Evolutionary conservation across 2,888 invertebrate species (phyloP).

Genomic region (Rotaria sp.): DNA sequence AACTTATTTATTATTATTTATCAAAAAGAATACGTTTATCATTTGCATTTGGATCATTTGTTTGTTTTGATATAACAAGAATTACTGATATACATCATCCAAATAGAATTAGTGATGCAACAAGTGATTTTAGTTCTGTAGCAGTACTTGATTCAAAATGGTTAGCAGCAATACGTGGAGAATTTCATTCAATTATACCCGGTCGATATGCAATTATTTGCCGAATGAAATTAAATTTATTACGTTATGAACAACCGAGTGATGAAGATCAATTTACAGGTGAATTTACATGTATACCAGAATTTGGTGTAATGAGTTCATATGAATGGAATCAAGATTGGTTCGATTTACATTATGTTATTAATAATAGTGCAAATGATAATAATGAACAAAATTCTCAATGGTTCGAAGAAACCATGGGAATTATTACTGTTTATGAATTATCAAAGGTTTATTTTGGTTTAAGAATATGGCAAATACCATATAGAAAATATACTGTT

Average conservation of each 20-base stretch:
- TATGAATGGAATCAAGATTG: conserved; percentile 9
- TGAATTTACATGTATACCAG: conserved; percentile 25
- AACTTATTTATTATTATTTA: conserved; percentile 4
- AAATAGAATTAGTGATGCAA: background rate
- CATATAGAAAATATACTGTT: background rate
- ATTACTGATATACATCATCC: background rate
- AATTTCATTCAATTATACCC: background rate
- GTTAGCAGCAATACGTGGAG: background rate
- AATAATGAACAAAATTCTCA: background rate
- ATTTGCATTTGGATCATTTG: background rate
- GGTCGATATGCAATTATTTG: background rate
- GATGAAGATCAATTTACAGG: conserved; percentile 9
- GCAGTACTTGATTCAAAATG: background rate
- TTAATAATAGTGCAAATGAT: background rate
- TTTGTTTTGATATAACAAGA: background rate
- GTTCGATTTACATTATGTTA: conserved; percentile 17
- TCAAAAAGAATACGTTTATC: conserved; percentile 3
- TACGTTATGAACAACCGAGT: background rate
- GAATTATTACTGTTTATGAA: conserved; percentile 19
- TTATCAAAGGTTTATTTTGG: conserved; percentile 19
- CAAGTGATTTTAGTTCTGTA: background rate
- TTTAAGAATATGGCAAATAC: conserved; percentile 3
- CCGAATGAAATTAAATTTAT: conserved; percentile 1
- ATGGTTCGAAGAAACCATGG: conserved; percentile 10
- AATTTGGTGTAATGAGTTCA: background rate